Evolutionary conservation across 2,888 invertebrate genomes (phyloP).

Genomic region (Heliothis peltigera): DNA sequence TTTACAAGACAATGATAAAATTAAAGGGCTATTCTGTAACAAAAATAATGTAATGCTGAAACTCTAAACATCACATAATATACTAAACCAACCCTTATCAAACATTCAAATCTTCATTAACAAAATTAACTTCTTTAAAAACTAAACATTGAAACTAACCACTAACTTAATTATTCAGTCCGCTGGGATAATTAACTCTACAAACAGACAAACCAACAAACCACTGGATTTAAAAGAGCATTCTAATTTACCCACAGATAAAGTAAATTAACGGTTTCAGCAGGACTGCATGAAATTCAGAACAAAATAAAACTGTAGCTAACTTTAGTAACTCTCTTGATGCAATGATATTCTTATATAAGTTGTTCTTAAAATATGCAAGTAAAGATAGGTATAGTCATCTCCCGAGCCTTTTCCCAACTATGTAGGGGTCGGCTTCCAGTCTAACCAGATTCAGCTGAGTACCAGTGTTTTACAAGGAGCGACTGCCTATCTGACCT

Average conservation of each 20-base stretch:
- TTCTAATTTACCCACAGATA: conserved; percentile 42
- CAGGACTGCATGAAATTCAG: conserved; percentile 12
- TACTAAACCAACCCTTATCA: neutral
- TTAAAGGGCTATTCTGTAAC: too few species aligned
- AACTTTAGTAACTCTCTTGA: too few species aligned
- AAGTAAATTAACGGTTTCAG: conserved; percentile 34
- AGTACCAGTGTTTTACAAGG: too few species aligned
- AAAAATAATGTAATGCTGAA: neutral
- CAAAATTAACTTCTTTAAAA: neutral
- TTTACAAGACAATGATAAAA: too few species aligned
- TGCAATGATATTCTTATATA: too few species aligned
- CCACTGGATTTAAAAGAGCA: conserved; percentile 22
- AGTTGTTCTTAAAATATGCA: too few species aligned
- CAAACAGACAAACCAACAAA: neutral
- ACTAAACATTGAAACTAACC: conserved; percentile 10
- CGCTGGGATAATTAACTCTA: conserved; percentile 15
- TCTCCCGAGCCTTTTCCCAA: too few species aligned
- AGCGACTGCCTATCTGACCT: too few species aligned
- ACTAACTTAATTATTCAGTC: conserved; percentile 7
- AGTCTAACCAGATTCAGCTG: too few species aligned
- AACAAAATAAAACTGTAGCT: conserved; percentile 22
- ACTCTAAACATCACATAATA: neutral
- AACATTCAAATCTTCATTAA: neutral
- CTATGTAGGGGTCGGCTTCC: too few species aligned
- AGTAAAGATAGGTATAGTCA: too few species aligned